Percentiles rank a stretch among this genome's conserved stretches.
Evolutionary conservation across 2,113 vertebrate species (phyloP).

Genomic region (Odocoileus hemionus): DNA sequence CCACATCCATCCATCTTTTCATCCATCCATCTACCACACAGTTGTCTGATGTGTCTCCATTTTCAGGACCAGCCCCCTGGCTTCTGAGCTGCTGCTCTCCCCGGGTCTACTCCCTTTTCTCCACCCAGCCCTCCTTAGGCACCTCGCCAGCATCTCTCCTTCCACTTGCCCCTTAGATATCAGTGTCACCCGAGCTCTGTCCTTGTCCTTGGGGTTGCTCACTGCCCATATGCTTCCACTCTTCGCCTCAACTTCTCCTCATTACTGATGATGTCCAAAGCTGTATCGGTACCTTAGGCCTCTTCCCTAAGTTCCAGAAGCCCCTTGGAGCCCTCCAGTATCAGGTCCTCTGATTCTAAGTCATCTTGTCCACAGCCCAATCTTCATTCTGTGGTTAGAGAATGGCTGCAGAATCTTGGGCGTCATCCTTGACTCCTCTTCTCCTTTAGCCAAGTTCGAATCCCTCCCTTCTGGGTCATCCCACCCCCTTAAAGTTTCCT

Average conservation of each 20-base stretch:
- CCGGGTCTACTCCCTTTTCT: neutral
- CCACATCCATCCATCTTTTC: neutral
- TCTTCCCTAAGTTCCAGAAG: neutral
- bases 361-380: too few relatives aligned
- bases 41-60: neutral
- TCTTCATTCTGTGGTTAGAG: neutral
- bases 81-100: neutral
- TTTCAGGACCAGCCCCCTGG: neutral
- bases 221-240: neutral
- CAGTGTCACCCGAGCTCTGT: too few relatives aligned
- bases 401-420: neutral
- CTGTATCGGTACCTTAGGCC: neutral
- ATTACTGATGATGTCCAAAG: neutral
- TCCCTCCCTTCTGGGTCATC: neutral
- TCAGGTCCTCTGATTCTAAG: neutral
- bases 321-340: too few relatives aligned
- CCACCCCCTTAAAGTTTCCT: too few relatives aligned
- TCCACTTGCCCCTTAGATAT: neutral
- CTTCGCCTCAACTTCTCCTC: neutral
- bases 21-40: neutral
- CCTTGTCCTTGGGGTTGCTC: neutral
- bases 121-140: rapidly evolving
- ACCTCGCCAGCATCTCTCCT: neutral
- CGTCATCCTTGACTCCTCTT: rapidly evolving
- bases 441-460: neutral